Conservation (phyloP, 2,113 vertebrate species). For the Pteropus alecto region DNA sequence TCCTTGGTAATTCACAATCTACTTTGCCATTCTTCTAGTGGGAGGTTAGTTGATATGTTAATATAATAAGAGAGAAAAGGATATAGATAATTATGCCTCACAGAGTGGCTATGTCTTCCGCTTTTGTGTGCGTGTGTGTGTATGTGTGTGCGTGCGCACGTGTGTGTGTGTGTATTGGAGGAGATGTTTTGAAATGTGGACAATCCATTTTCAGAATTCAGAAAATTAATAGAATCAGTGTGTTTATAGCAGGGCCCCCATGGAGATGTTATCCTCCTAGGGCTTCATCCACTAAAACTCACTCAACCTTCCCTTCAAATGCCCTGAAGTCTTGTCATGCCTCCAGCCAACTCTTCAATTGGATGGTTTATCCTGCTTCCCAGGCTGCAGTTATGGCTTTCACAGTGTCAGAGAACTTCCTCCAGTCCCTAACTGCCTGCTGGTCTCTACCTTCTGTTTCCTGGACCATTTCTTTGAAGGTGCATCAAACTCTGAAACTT, state of each 20-base stretch:
- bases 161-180: too few relatives aligned
- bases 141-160: too few relatives aligned
- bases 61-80: conserved; percentile 14
- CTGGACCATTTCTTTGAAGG: background rate
- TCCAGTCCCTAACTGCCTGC: background rate
- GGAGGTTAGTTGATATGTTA: conserved; percentile 3
- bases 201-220: background rate
- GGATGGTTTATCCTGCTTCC: background rate
- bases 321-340: too few relatives aligned
- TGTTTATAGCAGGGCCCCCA: background rate
- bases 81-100: background rate
- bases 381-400: background rate
- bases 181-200: background rate
- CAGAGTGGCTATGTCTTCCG: background rate
- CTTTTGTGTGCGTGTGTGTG: background rate
- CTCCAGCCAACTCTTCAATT: background rate
- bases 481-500: background rate
- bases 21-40: background rate
- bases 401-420: background rate
- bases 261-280: fast-evolving
- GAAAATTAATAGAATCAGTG: background rate
- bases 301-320: background rate
- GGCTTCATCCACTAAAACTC: background rate
- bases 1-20: background rate
- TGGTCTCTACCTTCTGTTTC: background rate